Conservation (phyloP, 2,888 invertebrate genomes). For the Pheosia gnoma region DNA sequence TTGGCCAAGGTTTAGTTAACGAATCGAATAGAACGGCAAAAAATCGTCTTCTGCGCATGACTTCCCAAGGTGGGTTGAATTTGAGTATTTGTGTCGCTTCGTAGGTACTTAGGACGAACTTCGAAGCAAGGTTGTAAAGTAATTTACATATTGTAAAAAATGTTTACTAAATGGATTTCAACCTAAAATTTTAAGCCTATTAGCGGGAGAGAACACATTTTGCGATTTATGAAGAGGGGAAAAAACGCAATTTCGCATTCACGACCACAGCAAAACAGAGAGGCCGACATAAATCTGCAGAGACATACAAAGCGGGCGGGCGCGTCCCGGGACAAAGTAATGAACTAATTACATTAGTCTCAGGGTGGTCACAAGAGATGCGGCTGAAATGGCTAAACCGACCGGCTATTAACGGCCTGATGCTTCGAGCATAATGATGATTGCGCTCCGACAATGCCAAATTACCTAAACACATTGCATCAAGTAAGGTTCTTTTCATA, state of each 20-base stretch:
- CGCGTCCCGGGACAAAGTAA: slow-evolving; percentile 71
- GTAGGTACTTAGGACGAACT: slow-evolving; percentile 10
- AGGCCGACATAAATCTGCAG: slow-evolving; percentile 69
- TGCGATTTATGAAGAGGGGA: slow-evolving; percentile 47
- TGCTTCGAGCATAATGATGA: slow-evolving; percentile 54
- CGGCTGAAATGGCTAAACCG: slow-evolving; percentile 64
- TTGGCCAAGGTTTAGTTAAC: slow-evolving; percentile 62
- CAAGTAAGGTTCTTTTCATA: slow-evolving; percentile 6
- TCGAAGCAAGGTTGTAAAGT: too few relatives aligned
- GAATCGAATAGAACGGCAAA: slow-evolving; percentile 51
- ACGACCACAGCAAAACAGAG: slow-evolving; percentile 61
- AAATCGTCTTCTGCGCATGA: slow-evolving; percentile 50
- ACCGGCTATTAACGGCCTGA: slow-evolving; percentile 58
- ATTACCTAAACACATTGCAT: slow-evolving; percentile 32
- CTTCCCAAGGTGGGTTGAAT: slow-evolving; percentile 42
- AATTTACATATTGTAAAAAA: too few relatives aligned
- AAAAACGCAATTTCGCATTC: slow-evolving; percentile 62
- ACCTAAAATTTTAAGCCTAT: slow-evolving; percentile 30
- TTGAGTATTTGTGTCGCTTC: slow-evolving; percentile 27
- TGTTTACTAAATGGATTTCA: too few relatives aligned
- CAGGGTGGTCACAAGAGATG: slow-evolving; percentile 57
- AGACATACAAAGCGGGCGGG: slow-evolving; percentile 62
- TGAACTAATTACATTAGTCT: slow-evolving; percentile 80
- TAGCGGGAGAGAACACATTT: slow-evolving; percentile 47
- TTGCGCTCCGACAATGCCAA: slow-evolving; percentile 47